Evolutionary conservation across 1,140 invertebrate species (phyloP).

Genomic region (Cydia splendana): DNA sequence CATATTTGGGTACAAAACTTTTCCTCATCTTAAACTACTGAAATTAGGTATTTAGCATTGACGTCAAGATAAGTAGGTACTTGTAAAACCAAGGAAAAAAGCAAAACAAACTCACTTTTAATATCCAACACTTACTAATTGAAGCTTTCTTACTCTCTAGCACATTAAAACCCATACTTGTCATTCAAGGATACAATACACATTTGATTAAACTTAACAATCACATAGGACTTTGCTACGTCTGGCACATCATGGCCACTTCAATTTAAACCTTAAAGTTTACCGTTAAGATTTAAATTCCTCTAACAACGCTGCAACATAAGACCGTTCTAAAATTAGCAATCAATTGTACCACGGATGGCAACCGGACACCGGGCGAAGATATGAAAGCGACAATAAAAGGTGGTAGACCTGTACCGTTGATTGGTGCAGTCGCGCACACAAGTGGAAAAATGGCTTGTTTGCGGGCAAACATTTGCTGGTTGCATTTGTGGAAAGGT

Average conservation of each 20-base stretch:
- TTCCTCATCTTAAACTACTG: too few species aligned
- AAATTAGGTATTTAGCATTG: too few species aligned
- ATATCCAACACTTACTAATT: conserved; percentile 6
- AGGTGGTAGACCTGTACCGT: conserved; percentile 71
- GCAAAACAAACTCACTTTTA: conserved; percentile 1
- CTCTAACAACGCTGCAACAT: conserved; percentile 21
- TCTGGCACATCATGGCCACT: neutral
- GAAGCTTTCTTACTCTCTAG: neutral
- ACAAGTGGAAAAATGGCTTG: conserved; percentile 18
- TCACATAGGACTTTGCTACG: neutral
- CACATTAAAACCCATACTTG: neutral
- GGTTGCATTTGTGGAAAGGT: neutral
- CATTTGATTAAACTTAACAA: neutral
- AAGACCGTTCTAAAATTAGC: conserved; percentile 39
- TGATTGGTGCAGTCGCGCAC: conserved; percentile 63
- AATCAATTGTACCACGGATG: conserved; percentile 66
- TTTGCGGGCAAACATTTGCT: neutral
- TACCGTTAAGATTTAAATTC: conserved; percentile 33
- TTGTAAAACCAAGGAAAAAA: neutral
- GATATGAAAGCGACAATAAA: conserved; percentile 76
- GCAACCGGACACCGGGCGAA: conserved; percentile 71
- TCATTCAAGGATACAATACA: neutral
- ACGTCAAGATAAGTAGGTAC: neutral
- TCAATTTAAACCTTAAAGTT: neutral
- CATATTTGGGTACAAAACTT: too few species aligned